Evolutionary conservation across 37 sponge, comb jelly and placozoan genomes (phyloP), one percentile per base, ranked within the genome.

Genomic region (Theonella swinhoei): DNA sequence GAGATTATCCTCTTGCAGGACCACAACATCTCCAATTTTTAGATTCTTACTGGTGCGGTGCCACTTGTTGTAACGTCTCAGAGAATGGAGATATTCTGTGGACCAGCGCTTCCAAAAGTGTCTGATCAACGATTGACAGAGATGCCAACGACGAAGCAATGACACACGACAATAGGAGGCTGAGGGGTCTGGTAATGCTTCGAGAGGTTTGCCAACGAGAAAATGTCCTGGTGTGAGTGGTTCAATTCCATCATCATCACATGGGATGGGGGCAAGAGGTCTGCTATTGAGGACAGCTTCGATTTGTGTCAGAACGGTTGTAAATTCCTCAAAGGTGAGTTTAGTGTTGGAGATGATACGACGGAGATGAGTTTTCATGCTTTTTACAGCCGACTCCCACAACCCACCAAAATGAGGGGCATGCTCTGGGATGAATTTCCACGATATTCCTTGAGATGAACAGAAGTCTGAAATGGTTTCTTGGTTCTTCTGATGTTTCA

Each of bases 101-200:
- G 23, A 34, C 83, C 83, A 82, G 20, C 74, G 63, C 28, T 72
- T 40, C 83, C 83, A 82, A 64, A 82, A 82, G 17, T 82, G 83
- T 2, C 73, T 73, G 4, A 82, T 37, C 24, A 82, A 34, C 19
- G 42, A 4, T 36, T 82, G 73, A 39, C 73, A 71, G 26, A 82
- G 74, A 31, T 72, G 73, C 83, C 83, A 82, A 9, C 83, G 74
- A 29, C 35, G 47, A 23, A 71, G 74, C 32, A 82, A 37, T 28
- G 73, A 71, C 25, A 72, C 40, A 72, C 74, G 58, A 62, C 74
- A 47, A 62, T 42, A 28, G 29, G 75, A 73, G 14, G 36, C 9
- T 20, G 31, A 20, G 11, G 84, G 34, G n/a, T 73, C 84, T 28
- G 75, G 76, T 29, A 83, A 42, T 39, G 67, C 34, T 17, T 64